Evolutionary conservation across 2,113 vertebrate genomes (phyloP).

Genomic region (Vulpes ferrilata): DNA sequence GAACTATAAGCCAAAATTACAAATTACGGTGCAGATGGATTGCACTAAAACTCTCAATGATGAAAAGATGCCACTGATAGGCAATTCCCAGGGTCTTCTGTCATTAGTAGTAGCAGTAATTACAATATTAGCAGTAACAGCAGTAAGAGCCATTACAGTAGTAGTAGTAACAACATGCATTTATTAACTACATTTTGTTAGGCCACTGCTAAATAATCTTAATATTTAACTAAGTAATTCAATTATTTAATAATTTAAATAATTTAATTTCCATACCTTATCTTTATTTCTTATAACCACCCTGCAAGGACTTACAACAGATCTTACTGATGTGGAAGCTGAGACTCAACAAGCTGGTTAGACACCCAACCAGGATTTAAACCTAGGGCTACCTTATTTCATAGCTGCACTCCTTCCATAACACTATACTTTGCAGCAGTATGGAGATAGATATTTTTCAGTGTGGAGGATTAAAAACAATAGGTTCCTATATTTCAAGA

Average conservation of each 20-base stretch:
- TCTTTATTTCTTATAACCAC: background rate
- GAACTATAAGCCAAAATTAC: background rate
- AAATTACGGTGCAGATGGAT: background rate
- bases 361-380: conserved; percentile 12
- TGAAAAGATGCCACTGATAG: background rate
- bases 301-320: background rate
- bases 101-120: background rate
- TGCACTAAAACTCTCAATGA: background rate
- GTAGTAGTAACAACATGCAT: background rate
- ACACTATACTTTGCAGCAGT: background rate
- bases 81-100: background rate
- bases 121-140: background rate
- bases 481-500: background rate
- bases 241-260: background rate
- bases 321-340: background rate
- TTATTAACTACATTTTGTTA: background rate
- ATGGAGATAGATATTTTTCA: background rate
- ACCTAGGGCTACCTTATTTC: background rate
- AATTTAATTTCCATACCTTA: background rate
- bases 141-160: too few relatives aligned
- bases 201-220: background rate
- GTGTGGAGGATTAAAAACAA: conserved; percentile 6
- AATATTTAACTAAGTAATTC: background rate
- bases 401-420: conserved; percentile 5
- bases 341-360: background rate